phyloP scores from a whole-genome alignment of 64 coral and sea anemone species.

The Montipora capricornis region DNA sequence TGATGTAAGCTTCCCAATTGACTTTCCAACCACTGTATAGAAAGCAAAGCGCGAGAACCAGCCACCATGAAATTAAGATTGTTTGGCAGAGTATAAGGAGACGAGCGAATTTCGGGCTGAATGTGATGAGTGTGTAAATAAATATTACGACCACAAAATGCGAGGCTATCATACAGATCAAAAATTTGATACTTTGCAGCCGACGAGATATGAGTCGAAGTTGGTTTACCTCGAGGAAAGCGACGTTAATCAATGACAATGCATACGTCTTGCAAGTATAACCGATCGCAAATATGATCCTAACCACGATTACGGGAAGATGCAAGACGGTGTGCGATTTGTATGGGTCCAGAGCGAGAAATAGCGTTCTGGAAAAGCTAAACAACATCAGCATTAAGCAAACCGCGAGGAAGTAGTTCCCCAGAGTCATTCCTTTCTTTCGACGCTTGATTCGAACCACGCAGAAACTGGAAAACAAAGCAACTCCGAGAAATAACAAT shows the following conservation, averaged over 20 bases:
- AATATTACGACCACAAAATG: conserved; percentile 76
- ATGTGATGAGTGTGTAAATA: conserved; percentile 70
- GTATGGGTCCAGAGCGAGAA: conserved; percentile 73
- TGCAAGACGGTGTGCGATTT: conserved; percentile 66
- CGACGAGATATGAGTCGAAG: conserved; percentile 53
- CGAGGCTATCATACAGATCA: conserved; percentile 54
- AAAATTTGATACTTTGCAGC: conserved; percentile 87
- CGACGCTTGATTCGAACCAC: conserved; percentile 55
- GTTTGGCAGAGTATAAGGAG: conserved; percentile 81
- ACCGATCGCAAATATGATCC: conserved; percentile 79
- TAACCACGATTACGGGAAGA: conserved; percentile 61
- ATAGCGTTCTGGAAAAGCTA: conserved; percentile 60
- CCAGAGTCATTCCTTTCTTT: conserved; percentile 58
- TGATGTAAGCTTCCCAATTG: conserved; percentile 53
- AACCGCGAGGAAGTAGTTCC: conserved; percentile 76
- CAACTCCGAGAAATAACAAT: conserved; percentile 45
- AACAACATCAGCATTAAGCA: conserved; percentile 81
- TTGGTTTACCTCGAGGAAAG: conserved; percentile 87
- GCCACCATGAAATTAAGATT: conserved; percentile 82
- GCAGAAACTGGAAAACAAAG: conserved; percentile 68
- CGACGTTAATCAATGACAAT: conserved; percentile 84
- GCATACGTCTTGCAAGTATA: conserved; percentile 82
- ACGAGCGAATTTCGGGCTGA: conserved; percentile 70
- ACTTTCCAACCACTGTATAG: conserved; percentile 76
- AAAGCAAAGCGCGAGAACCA: conserved; percentile 60